Evolutionary conservation across 2,113 vertebrate species (phyloP).

Genomic region (Numida meleagris): DNA sequence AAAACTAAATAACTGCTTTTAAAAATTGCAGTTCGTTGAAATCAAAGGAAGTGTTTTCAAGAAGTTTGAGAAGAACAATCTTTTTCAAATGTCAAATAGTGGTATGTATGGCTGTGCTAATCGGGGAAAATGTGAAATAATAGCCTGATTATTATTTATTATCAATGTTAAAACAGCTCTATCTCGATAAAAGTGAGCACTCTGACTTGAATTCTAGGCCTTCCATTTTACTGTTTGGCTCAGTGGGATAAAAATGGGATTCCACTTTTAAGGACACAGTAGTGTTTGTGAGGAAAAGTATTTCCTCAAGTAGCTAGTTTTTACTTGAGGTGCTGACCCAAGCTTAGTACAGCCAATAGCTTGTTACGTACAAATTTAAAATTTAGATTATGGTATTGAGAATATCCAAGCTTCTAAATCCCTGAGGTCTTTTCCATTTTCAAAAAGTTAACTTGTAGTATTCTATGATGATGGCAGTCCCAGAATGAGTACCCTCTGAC

Average conservation of each 20-base stretch:
- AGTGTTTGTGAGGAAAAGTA: background rate
- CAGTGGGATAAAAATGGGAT: background rate
- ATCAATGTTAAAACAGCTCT: background rate
- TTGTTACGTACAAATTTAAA: background rate
- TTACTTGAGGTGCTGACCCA: background rate
- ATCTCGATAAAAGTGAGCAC: background rate
- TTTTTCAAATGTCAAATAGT: slow-evolving; percentile 99
- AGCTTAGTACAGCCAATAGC: background rate
- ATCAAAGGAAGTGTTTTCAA: slow-evolving; percentile 99
- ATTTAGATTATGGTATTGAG: background rate
- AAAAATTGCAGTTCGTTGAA: slow-evolving; percentile 92
- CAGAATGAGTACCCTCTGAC: background rate
- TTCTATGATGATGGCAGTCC: background rate
- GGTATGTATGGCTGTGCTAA: slow-evolving; percentile 80
- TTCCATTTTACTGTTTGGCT: background rate
- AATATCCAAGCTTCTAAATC: background rate
- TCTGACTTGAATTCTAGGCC: background rate
- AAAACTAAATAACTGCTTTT: slow-evolving; percentile 49
- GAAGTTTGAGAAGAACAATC: slow-evolving; percentile 99
- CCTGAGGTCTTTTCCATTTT: background rate
- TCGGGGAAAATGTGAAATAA: background rate
- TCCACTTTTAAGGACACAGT: background rate
- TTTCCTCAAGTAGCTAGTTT: background rate
- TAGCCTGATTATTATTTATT: background rate
- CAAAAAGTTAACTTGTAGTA: background rate